Evolutionary conservation across 2,113 vertebrate genomes (phyloP).

Genomic region (Pionites leucogaster): DNA sequence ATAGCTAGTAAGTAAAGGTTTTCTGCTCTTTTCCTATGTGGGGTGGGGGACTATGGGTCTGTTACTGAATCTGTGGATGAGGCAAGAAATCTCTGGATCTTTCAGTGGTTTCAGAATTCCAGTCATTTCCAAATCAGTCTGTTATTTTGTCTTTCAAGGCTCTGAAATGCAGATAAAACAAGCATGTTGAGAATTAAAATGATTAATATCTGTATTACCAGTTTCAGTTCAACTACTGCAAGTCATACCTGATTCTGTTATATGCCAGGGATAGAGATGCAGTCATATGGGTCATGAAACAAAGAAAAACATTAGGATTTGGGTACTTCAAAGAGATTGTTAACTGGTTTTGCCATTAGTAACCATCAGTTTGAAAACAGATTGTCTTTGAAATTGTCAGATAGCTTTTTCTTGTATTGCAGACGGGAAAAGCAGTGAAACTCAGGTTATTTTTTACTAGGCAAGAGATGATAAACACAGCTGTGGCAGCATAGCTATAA

Average conservation of each 20-base stretch:
- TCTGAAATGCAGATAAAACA: background rate
- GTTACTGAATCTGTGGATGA: background rate
- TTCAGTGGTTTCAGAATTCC: background rate
- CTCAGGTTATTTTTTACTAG: background rate
- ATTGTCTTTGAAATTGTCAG: background rate
- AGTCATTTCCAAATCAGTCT: background rate
- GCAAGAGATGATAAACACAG: background rate
- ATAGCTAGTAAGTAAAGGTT: slow-evolving; percentile 59
- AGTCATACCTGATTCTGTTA: background rate
- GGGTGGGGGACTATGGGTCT: background rate
- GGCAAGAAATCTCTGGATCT: background rate
- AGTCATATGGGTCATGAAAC: background rate
- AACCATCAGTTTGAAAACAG: background rate
- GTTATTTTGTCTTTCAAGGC: background rate
- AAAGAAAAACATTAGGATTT: background rate
- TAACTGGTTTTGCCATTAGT: background rate
- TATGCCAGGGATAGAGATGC: background rate
- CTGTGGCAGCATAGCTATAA: background rate
- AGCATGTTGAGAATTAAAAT: background rate
- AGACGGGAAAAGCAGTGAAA: background rate
- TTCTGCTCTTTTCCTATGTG: background rate
- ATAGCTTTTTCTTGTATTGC: background rate
- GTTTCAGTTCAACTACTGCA: background rate
- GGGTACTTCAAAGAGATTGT: background rate
- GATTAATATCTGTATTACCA: background rate